Base-by-base conservation (phyloP, 2,797 vertebrate species). In the Silurus aristotelis region DNA sequence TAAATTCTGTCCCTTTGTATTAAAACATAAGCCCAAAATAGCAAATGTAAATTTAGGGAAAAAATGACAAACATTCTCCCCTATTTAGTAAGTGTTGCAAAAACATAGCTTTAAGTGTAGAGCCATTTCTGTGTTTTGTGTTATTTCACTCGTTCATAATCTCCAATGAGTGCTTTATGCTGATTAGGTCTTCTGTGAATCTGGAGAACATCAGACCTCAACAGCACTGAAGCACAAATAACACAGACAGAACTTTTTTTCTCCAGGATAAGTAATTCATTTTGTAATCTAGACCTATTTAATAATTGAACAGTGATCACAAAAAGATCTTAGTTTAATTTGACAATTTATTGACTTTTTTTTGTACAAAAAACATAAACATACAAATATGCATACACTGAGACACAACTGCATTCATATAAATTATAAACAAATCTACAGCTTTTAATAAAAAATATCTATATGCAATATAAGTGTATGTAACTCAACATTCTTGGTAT, bases 381-480 rank as follows among this genome's bases (percentile, higher is more conserved):
- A 97, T 93, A 95, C 93, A 95, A 94, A 94, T 94, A 89, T 94
- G 93, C 96, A 95, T 96, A 97, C 96, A 95, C 17, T n/a, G 89
- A 91, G 96, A 94, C 95, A 96, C 96, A 96, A 92, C 96, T 96
- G 96, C 93, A 95, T 97, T 89, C 94, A 95, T 96, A 99, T 99
- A 99, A 99, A 96, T 99, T 98, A 99, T 96, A 94, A 93, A 95
- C 94, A 94, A 93, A 94, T 91, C 96, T 97, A 96, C 91, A 90
- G 66, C 91, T 91, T 91, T 93, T 91, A 91, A 96, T 93, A 95
- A 94, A 96, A 96, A 92, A 90, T 91, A 91, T 94, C 93, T 94
- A 93, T 94, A 91, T 84, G 91, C 89, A 89, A 86, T 90, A 90
- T 89, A 87, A 87, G 89, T 91, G 88, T 93, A 90, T 89, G 92